Base-by-base conservation (phyloP, 1,140 invertebrate genomes). In the Zaprionus africanus region DNA sequence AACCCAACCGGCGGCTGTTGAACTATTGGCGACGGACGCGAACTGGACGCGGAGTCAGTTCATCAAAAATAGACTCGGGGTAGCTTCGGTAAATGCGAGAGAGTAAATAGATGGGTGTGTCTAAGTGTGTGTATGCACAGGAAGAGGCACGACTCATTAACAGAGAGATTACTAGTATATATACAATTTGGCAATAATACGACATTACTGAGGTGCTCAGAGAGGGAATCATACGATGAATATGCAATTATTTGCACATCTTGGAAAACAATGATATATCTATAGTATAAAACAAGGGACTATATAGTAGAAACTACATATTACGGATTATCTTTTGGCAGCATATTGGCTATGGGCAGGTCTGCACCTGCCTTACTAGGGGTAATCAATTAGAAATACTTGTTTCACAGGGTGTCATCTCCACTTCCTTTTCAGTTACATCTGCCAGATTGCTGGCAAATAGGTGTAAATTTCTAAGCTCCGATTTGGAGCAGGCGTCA, bases 1-100 rank as follows among this genome's bases (percentile, higher is more conserved):
- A 57, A 60, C 9, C 13, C 57, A 26, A 56, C 11, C 22, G 17
- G 17, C 72, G 72, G 72, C 74, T 77, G 74, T 77, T 77, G 74
- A 77, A 77, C 74, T 76, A 54, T 76, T 61, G 69, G 12, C 49
- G 51, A 53, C 58, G 49, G 53, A 70, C 72, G 59, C 59, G 59
- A 41, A 70, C 72, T 75, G 68, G 60, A 64, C 60, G 24, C 15
- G 15, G 67, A 68, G 58, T 36, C 57, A 63, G 51, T 63, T 60
- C 38, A 17, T 72, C 69, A 61, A 56, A 77, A 77, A 77, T 77
- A 77, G 74, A 71, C 46, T 24, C 46, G 46, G 46, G 46, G 12
- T 19, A 13, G 5, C 46, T 51, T 51, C 19, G 46, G 46, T 19
- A 13, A 41, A 51, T 24, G 46, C 17, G 46, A 51, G 19, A 51